Conservation (phyloP, 37 sponge, comb jelly and placozoan species). For the Hormiphora californensis region DNA sequence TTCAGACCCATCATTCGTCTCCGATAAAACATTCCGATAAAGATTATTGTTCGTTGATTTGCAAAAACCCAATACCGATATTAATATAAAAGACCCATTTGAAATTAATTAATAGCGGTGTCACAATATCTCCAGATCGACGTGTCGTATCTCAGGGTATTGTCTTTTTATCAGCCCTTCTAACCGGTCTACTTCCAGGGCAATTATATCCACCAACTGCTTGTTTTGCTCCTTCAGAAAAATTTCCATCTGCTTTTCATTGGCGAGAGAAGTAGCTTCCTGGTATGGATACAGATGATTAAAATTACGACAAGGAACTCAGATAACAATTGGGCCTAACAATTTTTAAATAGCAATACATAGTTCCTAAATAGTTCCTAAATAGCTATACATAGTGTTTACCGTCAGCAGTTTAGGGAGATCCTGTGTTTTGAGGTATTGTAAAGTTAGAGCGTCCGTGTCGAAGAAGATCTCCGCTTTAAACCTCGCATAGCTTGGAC, state of each 20-base stretch:
- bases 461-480: conserved; percentile 53
- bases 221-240: conserved; percentile 34
- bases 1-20: too few species aligned
- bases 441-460: background rate
- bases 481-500: conserved; percentile 26
- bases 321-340: background rate
- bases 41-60: too few species aligned
- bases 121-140: conserved; percentile 41
- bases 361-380: background rate
- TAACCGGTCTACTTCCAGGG: conserved; percentile 2
- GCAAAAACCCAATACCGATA: too few species aligned
- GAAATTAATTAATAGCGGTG: too few species aligned
- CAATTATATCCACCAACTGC: conserved; percentile 1
- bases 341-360: background rate
- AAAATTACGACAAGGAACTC: too few species aligned
- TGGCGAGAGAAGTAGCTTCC: background rate
- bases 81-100: too few species aligned
- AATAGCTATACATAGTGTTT: background rate
- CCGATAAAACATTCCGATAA: too few species aligned
- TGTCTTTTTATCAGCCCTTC: conserved; percentile 25
- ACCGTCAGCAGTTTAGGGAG: background rate
- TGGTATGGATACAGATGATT: too few species aligned
- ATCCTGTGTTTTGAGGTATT: conserved; percentile 3
- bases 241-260: background rate
- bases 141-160: conserved; percentile 33